phyloP scores from a whole-genome alignment of 2,113 vertebrate genomes.

The Proteles cristata region DNA sequence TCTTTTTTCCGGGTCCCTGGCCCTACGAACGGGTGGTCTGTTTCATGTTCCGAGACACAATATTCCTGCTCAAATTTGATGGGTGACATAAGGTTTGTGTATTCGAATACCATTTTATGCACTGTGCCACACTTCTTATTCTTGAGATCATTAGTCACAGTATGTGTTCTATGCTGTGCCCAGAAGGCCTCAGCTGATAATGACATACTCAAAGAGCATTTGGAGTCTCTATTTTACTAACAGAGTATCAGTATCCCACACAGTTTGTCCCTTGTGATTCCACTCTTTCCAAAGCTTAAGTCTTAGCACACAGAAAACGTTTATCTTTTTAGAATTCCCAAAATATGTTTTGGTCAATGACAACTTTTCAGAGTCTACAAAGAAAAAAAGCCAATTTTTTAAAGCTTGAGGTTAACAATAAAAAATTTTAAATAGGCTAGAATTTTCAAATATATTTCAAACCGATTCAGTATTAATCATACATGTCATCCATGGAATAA shows the following conservation, averaged over 20 bases:
- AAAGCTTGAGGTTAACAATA: background rate
- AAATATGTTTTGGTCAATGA: background rate
- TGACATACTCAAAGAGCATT: slow-evolving; percentile 41
- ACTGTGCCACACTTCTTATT: slow-evolving; percentile 64
- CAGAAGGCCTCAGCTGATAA: slow-evolving; percentile 42
- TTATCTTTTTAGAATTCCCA: background rate
- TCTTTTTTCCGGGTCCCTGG: slow-evolving; percentile 63
- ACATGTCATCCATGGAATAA: background rate
- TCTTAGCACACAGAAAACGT: slow-evolving; percentile 13
- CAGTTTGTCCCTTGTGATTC: background rate
- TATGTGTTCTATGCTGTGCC: background rate
- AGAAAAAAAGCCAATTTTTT: background rate
- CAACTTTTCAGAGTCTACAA: background rate
- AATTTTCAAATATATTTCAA: slow-evolving; percentile 34
- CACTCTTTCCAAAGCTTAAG: background rate
- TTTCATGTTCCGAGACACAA: slow-evolving; percentile 79
- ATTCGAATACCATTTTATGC: background rate
- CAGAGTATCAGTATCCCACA: background rate
- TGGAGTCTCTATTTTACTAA: background rate
- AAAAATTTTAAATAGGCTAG: background rate
- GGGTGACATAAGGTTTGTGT: slow-evolving; percentile 45
- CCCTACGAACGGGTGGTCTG: slow-evolving; percentile 74
- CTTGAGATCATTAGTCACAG: slow-evolving; percentile 41
- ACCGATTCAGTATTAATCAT: background rate
- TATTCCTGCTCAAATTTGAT: slow-evolving; percentile 79